These are phyloP conservation scores for Orchesellides sinensis DNA, from an alignment of 2,888 invertebrate genomes.

Conservation along the genomic window DNA sequence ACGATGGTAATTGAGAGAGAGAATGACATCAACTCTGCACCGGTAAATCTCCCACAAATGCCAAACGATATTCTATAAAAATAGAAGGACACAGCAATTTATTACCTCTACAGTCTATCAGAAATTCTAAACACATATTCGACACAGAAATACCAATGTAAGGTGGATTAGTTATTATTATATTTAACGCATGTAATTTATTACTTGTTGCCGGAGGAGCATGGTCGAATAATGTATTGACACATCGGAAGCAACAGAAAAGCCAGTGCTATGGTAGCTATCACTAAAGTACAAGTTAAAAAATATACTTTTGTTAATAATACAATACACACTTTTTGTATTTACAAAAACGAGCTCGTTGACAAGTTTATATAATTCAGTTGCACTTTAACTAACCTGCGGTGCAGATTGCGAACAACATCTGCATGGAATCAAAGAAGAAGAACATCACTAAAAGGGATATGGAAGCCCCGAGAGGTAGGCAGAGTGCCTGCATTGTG, in stretches of 20 bases:
- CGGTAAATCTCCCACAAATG: conserved; percentile 94
- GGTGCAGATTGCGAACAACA: conserved; percentile 96
- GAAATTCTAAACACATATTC: neutral
- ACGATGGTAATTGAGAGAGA: conserved; percentile 94
- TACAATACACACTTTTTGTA: conserved; percentile 39
- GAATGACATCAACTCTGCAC: conserved; percentile 95
- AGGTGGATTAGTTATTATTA: neutral
- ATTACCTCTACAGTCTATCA: conserved; percentile 1
- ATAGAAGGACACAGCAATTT: conserved; percentile 26
- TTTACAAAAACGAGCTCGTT: neutral
- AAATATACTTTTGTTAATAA: neutral
- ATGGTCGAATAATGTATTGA: conserved; percentile 93
- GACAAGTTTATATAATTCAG: neutral
- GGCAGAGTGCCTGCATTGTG: conserved; percentile 97
- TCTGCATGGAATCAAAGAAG: conserved; percentile 99
- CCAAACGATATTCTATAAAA: conserved; percentile 87
- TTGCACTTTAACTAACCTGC: conserved; percentile 83
- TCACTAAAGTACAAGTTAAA: conserved; percentile 82
- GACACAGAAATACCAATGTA: neutral
- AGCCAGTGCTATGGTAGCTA: conserved; percentile 97
- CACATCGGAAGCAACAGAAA: conserved; percentile 98
- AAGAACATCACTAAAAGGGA: conserved; percentile 98
- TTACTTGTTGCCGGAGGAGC: conserved; percentile 87
- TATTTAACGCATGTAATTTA: neutral
- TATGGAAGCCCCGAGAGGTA: conserved; percentile 96